A percentile compares a stretch with the other conserved stretches of the same genome.
Conservation (phyloP, 1,140 invertebrate genomes). For the Anastatus disparis region DNA sequence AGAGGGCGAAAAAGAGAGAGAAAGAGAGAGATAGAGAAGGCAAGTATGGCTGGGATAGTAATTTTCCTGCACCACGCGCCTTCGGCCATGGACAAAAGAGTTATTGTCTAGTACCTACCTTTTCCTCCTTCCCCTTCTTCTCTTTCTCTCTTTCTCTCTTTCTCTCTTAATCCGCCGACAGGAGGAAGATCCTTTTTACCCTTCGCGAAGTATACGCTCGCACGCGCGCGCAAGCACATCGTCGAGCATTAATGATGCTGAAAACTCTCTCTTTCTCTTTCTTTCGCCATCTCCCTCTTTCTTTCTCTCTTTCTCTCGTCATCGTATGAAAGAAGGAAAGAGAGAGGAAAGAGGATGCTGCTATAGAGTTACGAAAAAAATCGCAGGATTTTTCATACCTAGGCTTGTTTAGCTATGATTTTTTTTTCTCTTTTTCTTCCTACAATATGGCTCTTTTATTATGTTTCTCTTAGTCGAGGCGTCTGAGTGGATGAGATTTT, state of each 20-base stretch:
- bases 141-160: background rate
- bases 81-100: slow-evolving; percentile 56
- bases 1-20: too few species aligned
- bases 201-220: too few species aligned
- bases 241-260: slow-evolving; percentile 35
- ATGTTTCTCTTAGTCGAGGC: too few species aligned
- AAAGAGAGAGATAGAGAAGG: too few species aligned
- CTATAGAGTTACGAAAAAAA: background rate
- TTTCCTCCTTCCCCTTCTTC: slow-evolving; percentile 24
- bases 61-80: slow-evolving; percentile 52
- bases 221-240: background rate
- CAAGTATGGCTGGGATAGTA: slow-evolving; percentile 43
- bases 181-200: slow-evolving; percentile 21
- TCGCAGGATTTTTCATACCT: background rate
- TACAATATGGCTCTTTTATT: too few species aligned
- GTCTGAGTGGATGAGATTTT: too few species aligned
- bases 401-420: too few species aligned
- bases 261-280: too few species aligned
- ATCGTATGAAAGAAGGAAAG: too few species aligned
- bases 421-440: too few species aligned
- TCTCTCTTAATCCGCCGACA: background rate
- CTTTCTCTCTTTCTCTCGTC: too few species aligned
- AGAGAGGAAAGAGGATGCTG: background rate
- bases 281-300: too few species aligned
- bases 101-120: slow-evolving; percentile 51